phyloP scores from a whole-genome alignment of 2,797 vertebrate species.

The Melanotaenia nigrans region DNA sequence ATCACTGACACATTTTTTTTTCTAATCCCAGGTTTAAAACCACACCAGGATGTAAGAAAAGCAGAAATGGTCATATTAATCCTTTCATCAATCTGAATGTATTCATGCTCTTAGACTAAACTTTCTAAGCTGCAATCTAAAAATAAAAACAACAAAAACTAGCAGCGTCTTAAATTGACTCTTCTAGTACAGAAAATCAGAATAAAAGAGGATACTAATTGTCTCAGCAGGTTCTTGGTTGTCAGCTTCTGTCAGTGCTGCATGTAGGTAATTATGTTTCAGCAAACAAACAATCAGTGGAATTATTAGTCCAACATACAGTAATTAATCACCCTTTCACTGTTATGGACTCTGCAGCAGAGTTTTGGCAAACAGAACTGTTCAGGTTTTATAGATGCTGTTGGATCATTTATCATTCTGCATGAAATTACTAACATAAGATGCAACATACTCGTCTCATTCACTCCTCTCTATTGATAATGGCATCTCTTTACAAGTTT shows the following conservation, averaged over 20 bases:
- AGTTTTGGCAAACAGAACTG: constrained; percentile 16
- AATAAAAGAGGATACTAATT: constrained; percentile 53
- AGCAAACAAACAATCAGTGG: constrained; percentile 64
- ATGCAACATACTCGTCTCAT: constrained; percentile 23
- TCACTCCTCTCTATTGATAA: constrained; percentile 31
- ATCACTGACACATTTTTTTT: neutral
- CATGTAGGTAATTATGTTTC: constrained; percentile 65
- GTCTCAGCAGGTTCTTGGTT: constrained; percentile 57
- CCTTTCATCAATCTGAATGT: neutral
- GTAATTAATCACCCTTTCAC: constrained; percentile 55
- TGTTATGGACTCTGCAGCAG: constrained; percentile 37
- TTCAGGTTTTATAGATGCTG: constrained; percentile 29
- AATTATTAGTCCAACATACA: constrained; percentile 52
- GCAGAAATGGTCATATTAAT: neutral
- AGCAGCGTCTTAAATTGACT: constrained; percentile 12
- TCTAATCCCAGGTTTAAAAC: constrained; percentile 8
- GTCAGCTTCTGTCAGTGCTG: constrained; percentile 56
- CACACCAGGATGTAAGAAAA: neutral
- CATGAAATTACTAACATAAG: constrained; percentile 20
- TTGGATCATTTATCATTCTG: constrained; percentile 18
- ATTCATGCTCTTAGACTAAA: constrained; percentile 5
- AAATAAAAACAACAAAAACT: constrained; percentile 1
- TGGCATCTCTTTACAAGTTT: constrained; percentile 48
- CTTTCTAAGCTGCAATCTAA: constrained; percentile 7
- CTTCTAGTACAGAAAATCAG: constrained; percentile 11